A percentile compares a stretch with the other conserved stretches of the same genome.
phyloP scores from a whole-genome alignment of 1,140 invertebrate genomes.

The Microplitis mediator region DNA sequence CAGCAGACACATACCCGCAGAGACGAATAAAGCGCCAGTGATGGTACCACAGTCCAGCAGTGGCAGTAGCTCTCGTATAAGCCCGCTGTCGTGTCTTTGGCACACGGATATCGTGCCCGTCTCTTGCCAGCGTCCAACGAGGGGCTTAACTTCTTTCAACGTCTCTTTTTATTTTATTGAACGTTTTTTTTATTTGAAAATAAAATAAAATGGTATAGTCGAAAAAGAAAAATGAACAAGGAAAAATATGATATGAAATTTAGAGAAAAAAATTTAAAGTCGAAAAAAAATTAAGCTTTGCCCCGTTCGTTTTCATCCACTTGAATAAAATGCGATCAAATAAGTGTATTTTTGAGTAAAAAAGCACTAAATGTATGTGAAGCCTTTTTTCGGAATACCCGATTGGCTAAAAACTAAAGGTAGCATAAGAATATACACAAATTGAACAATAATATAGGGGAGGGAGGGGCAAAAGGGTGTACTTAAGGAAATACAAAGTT shows the following conservation, averaged over 20 bases:
- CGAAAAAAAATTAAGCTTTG: neutral
- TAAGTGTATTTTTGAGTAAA: neutral
- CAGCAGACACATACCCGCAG: constrained; percentile 13
- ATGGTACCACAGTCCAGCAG: constrained; percentile 13
- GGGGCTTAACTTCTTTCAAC: constrained; percentile 25
- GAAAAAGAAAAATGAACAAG: neutral
- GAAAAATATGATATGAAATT: neutral
- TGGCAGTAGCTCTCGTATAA: constrained; percentile 18
- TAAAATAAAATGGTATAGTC: neutral
- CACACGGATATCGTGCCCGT: constrained; percentile 13
- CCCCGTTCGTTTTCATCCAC: constrained; percentile 17
- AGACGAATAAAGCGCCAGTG: constrained; percentile 19
- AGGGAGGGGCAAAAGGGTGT: too few species aligned
- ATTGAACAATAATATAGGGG: too few species aligned
- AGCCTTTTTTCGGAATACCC: too few species aligned
- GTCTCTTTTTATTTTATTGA: constrained; percentile 24
- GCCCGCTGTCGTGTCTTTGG: constrained; percentile 20
- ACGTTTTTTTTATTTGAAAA: neutral
- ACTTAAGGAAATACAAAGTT: too few species aligned
- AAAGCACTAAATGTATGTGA: neutral
- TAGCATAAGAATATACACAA: too few species aligned
- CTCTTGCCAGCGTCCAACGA: constrained; percentile 19
- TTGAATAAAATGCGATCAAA: neutral
- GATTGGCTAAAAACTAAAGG: too few species aligned
- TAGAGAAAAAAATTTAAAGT: neutral